Percentiles rank a stretch among this genome's conserved stretches.
phyloP scores from a whole-genome alignment of 2,797 vertebrate genomes.

The Taeniopygia guttata region DNA sequence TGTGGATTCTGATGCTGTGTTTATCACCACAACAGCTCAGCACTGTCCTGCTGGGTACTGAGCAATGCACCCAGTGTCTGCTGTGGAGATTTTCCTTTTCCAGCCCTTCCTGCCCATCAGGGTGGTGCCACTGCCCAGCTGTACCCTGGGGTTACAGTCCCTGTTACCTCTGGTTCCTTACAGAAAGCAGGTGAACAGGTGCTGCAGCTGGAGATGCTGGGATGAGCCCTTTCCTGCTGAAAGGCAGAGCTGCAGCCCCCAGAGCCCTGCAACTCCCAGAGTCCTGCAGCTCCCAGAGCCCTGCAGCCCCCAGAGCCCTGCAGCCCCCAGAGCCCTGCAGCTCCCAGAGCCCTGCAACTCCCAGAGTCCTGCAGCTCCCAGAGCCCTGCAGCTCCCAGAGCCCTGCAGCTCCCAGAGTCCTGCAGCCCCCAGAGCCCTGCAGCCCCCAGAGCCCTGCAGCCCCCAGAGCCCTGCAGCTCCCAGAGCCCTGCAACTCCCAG shows the following conservation, averaged over 20 bases:
- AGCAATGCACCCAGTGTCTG: neutral
- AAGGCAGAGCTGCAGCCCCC: neutral
- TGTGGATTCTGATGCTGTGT: neutral
- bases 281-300: neutral
- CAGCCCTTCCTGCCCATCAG: neutral
- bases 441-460: neutral
- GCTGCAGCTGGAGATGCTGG: neutral
- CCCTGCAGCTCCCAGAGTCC: neutral
- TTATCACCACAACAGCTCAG: neutral
- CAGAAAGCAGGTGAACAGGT: neutral
- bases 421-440: neutral
- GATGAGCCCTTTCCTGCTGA: neutral
- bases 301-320: neutral
- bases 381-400: neutral
- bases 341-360: neutral
- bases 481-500: neutral
- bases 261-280: neutral
- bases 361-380: neutral
- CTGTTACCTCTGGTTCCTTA: fast-evolving
- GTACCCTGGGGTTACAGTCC: neutral
- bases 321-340: neutral
- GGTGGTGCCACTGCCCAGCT: neutral
- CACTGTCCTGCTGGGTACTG: neutral
- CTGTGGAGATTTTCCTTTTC: neutral
- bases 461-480: neutral